Conservation (phyloP, 1,140 invertebrate species). For the Hypothenemus hampei region DNA sequence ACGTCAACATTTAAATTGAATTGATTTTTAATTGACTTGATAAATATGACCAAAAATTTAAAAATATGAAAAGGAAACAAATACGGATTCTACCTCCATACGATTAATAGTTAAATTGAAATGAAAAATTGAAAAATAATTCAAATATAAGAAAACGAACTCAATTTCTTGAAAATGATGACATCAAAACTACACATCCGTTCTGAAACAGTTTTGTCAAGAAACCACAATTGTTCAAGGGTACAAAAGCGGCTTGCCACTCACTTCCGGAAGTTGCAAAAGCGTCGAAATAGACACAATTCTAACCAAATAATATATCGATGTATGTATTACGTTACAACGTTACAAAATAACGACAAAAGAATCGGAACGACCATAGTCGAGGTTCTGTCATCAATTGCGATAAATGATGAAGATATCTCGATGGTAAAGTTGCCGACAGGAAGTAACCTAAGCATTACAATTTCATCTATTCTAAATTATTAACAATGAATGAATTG, state of each 20-base stretch:
- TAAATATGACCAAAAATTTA: too few relatives aligned
- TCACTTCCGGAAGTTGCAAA: conserved; percentile 16
- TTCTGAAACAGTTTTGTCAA: background rate
- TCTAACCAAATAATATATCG: conserved; percentile 15
- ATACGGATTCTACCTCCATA: too few relatives aligned
- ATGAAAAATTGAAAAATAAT: too few relatives aligned
- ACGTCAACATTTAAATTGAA: too few relatives aligned
- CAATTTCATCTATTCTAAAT: too few relatives aligned
- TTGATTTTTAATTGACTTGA: too few relatives aligned
- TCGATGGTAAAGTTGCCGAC: conserved; percentile 10
- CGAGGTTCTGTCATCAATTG: conserved; percentile 6
- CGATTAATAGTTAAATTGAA: too few relatives aligned
- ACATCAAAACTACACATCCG: conserved; percentile 14
- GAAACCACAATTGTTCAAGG: conserved; percentile 11
- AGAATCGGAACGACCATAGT: conserved; percentile 6
- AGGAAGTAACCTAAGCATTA: conserved; percentile 14
- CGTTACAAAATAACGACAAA: too few relatives aligned
- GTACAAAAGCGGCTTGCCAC: conserved; percentile 13
- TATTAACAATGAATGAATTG: too few relatives aligned
- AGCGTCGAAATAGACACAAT: conserved; percentile 10
- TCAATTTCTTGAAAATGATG: too few relatives aligned
- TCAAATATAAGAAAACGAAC: too few relatives aligned
- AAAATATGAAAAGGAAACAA: too few relatives aligned
- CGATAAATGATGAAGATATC: conserved; percentile 9
- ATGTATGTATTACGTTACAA: conserved; percentile 22